Evolutionary conservation across 2,113 vertebrate genomes (phyloP), one percentile per base, ranked within the genome.

Genomic region (Erpornis zantholeuca): DNA sequence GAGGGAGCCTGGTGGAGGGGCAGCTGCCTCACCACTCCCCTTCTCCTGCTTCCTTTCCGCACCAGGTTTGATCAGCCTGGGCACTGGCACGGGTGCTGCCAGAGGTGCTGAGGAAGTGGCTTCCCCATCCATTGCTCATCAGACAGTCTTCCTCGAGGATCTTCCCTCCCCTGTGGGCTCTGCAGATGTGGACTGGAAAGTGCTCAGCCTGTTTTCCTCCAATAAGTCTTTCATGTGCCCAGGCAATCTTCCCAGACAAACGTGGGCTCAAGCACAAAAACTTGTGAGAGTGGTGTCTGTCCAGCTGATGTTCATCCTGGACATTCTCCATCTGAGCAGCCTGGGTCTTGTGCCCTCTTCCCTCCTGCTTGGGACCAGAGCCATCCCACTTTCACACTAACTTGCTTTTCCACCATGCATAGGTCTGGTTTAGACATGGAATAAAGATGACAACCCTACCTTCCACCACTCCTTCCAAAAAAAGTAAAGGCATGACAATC

Each of bases 11-110:
- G 2, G 2, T 40, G 7, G 4, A 88, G 79, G 54, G 79, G 56
- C 68, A 93, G 84, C 66, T 85, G 23, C 81, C 65, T 61, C 10
- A 0, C 45, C 77, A 59, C 1, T 0, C 31, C 70, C 31, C 75
- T 84, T 57, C 78, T 95, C 40, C 6, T 63, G 71, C 47, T 79
- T 42, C 15, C 0, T 70, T 70, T 70, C 79, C 85, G 75, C 15
- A 11, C 23, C n/a, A 49, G 68, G 5, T 28, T 5, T 9, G 54
- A 68, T 16, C 59, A 59, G 33, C 20, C 45, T 63, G 44, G 76
- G 22, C 75, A 57, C 11, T 0, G 0, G 24, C 53, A 61, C 0
- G 0, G 38, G 3, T 57, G 42, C 78, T 77, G 75, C 84, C 54
- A 65, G 66, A 60, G 54, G 25, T 28, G 5, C 44, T 28, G 90